Evolutionary conservation across 2,888 invertebrate species (phyloP), one percentile per base, ranked within the genome.

Genomic region (Synanthedon vespiformis): DNA sequence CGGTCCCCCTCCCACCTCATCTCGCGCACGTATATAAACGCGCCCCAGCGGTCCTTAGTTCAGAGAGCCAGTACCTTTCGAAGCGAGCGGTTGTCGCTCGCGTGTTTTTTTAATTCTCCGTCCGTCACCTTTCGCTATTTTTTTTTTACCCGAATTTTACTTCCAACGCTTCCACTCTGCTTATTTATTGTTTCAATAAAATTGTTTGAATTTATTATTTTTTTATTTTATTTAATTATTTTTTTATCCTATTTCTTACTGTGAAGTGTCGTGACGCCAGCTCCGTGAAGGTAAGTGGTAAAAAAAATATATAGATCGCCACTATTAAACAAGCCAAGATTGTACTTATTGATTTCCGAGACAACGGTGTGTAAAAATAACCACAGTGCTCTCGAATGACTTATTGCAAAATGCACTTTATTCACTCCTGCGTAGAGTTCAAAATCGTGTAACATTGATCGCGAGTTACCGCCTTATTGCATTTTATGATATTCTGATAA

Each of bases 31-130:
- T 87, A 85, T 65, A 87, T 81, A 64, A 72, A 64, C 70, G 58
- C 75, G 58, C 75, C 76, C 79, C 72, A 63, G 61, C 61, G 63
- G 53, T 54, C 57, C 59, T 60, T 55, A 53, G 63, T 48, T 64
- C 80, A 86, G 84, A 85, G 86, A 69, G 81, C 86, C 86, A 81
- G 76, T 85, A 77, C 79, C 57, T 54, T 55, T 59, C 58, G 74
- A 54, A 58, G 56, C 54, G 64, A 56, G 61, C 62, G 70, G 72
- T 72, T 61, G 79, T 79, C 64, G 57, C 57, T 70, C 68, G 44
- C 44, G 44, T 13, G n/a, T 13, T 69, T 59, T 59, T 68, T 61
- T 57, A 62, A 59, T 65, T 62, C 60, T 65, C 64, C 66, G 70
- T 67, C 68, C 75, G 73, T 67, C 57, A 64, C 61, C 56, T 62